Evolutionary conservation across 2,888 invertebrate species (phyloP), one percentile per base, ranked within the genome.

Genomic region (Apotomis betuletana): DNA sequence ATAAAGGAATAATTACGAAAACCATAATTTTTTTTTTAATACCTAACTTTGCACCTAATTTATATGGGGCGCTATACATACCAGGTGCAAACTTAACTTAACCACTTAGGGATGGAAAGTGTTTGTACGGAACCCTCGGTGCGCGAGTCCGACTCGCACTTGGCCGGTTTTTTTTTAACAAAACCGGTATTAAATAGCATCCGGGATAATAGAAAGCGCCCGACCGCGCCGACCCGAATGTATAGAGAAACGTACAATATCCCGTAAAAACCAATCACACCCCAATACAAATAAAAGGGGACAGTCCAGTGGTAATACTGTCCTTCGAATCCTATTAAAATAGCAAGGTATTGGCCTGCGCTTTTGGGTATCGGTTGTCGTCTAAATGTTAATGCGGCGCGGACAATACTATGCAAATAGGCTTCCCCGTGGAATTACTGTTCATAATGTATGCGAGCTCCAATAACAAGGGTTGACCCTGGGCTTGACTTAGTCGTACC

Each of bases 341-440:
- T 72, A 75, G 78, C 77, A 78, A 79, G 77, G 79, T 79, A 83
- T 78, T 75, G 78, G 77, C 77, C 77, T 77, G 79, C 76, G 80
- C 74, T 72, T 67, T 80, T 81, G 79, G 80, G 79, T 79, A 78
- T 79, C 75, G 77, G 76, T 75, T 82, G 84, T 83, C 84, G 82
- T 90, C 86, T 89, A 88, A 89, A 90, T 89, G 90, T 86, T 89
- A 89, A 90, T 88, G 82, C 83, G 81, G 77, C 77, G 79, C 73
- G 77, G 83, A 86, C 88, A 89, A 89, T 88, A 87, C 86, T 90
- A 91, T 90, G 90, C 89, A 88, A 90, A 90, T 90, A 86, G 78
- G 57, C 27, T 27, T 27, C 71, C 71, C 61, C 61, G 62, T 52
- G 62, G 72, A 51, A 72, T 76, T 76, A 74, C 69, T 76, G 79